Base-by-base conservation (phyloP, 2,113 vertebrate species). In the Dasyprocta punctata region DNA sequence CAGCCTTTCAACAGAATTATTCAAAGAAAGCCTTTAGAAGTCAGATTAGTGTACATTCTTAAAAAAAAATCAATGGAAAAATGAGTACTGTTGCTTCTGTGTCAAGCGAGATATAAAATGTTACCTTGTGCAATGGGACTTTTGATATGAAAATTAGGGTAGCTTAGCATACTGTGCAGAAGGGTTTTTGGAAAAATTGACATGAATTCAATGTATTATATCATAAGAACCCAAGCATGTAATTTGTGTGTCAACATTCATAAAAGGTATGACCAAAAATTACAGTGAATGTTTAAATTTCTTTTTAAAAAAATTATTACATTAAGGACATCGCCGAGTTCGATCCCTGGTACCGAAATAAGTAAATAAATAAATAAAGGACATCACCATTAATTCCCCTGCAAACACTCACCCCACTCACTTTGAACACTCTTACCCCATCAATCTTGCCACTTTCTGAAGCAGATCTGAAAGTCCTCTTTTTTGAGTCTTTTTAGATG, bases 1-100 rank as follows among this genome's bases (percentile, higher is more conserved):
- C 38, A 73, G 30, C 56, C 38, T 94, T 90, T 86, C 89, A 92
- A 63, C 49, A 96, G 58, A 92, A 90, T 96, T 95, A 90, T 77
- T 87, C 56, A 44, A 33, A 95, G 38, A 86, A 86, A 81, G 13
- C 7, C 26, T 3, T 75, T 49, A 58, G 69, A 93, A n/a, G 36
- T 77, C 49, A 33, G 83, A 85, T 80, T 69, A 44, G 44, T 38
- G 41, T 22, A 67, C n/a, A 33, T 63, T 36, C 56, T 81, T 85
- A 14, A 69, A 86, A 90, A 81, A 69, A 61, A 61, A 75, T 36
- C 61, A 80, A 3, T 73, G 58, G 28, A 17, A 75, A 92, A 88
- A 47, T 65, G 5, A 93, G 13, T 90, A 44, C 52, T 78, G 5
- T 38, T 52, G 11, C 86, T 81, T 56, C 54, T 87, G 88, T 36